These are phyloP conservation scores for Polylopha cassiicola DNA, from an alignment of 2,888 invertebrate genomes.

Conservation along the genomic window DNA sequence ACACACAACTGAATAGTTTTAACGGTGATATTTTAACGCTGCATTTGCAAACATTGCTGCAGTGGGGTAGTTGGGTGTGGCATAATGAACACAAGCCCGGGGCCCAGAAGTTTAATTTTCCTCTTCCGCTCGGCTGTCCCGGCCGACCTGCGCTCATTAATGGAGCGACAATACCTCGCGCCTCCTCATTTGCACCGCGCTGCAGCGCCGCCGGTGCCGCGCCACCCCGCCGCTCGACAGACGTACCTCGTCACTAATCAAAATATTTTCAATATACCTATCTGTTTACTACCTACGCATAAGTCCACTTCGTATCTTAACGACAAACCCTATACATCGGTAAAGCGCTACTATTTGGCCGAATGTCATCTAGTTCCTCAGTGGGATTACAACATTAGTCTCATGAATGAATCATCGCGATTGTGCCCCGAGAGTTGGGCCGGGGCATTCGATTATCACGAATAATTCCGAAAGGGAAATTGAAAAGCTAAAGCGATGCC, in stretches of 20 bases:
- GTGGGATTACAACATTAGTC: conserved; percentile 63
- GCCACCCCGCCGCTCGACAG: conserved; percentile 21
- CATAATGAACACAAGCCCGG: conserved; percentile 67
- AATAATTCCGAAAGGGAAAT: conserved; percentile 77
- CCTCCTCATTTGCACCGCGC: conserved; percentile 58
- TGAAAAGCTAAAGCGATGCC: conserved; percentile 76
- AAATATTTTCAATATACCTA: conserved; percentile 31
- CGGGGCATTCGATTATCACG: conserved; percentile 75
- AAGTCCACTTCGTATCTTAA: too few species aligned
- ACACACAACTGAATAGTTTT: conserved; percentile 30
- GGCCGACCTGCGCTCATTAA: conserved; percentile 64
- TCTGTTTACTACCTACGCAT: too few species aligned
- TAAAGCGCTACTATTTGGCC: conserved; percentile 8
- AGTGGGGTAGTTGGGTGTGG: conserved; percentile 63
- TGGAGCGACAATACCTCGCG: conserved; percentile 68
- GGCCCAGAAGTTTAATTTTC: conserved; percentile 77
- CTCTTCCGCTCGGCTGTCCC: conserved; percentile 70
- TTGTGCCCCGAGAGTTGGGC: conserved; percentile 55
- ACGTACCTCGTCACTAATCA: conserved; percentile 41
- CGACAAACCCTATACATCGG: not conserved
- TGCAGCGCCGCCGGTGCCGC: conserved; percentile 22
- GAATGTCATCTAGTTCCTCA: conserved; percentile 45
- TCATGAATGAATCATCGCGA: conserved; percentile 75
- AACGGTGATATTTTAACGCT: conserved; percentile 47
- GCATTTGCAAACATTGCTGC: conserved; percentile 54